Percentiles rank a stretch among this genome's conserved stretches.
Evolutionary conservation across 2,797 vertebrate species (phyloP).

Genomic region (Danio aesculapii): DNA sequence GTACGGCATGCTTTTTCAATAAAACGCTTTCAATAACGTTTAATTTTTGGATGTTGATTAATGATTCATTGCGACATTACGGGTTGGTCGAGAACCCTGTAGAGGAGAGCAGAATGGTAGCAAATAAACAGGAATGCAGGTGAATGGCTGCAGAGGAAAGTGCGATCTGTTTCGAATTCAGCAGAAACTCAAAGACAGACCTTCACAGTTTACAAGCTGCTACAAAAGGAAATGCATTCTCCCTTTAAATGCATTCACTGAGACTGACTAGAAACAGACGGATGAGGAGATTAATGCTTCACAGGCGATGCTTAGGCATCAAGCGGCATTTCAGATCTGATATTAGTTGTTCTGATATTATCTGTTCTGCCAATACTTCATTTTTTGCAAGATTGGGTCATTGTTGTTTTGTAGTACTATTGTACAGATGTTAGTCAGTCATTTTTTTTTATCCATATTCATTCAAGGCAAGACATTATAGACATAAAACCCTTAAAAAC

Average conservation of each 20-base stretch:
- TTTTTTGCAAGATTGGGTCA: too few relatives aligned
- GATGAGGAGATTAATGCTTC: slow-evolving; percentile 18
- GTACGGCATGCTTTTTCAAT: background rate
- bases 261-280: slow-evolving; percentile 47
- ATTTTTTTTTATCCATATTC: too few relatives aligned
- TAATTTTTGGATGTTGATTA: background rate
- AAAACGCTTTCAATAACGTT: background rate
- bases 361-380: background rate
- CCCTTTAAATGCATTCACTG: slow-evolving; percentile 52
- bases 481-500: too few relatives aligned
- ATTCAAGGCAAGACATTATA: too few relatives aligned
- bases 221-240: slow-evolving; percentile 53
- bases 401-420: too few relatives aligned
- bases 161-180: slow-evolving; percentile 51
- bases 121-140: background rate
- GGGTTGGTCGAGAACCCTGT: background rate
- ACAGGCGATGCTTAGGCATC: slow-evolving; percentile 22
- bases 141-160: slow-evolving; percentile 33
- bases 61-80: background rate
- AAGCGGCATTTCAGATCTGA: background rate
- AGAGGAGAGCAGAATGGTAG: slow-evolving; percentile 20
- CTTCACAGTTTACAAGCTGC: slow-evolving; percentile 42
- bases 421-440: too few relatives aligned
- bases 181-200: slow-evolving; percentile 34
- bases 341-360: background rate